Base-by-base conservation (phyloP, 2,888 invertebrate genomes). In the Chrysina gloriosa region DNA sequence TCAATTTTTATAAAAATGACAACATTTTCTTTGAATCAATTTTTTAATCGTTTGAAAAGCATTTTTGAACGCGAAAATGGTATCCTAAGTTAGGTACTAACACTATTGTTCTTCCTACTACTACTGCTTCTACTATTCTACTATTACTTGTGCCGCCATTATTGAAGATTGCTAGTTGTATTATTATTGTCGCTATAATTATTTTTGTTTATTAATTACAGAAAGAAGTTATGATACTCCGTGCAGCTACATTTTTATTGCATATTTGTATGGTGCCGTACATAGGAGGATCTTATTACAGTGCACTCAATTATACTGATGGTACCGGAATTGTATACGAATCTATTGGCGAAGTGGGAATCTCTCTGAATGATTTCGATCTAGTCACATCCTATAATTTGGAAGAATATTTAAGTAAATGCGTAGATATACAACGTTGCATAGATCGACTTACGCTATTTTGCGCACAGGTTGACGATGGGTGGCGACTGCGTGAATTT, bases 341-440 rank as follows among this genome's bases (percentile, higher is more conserved):
- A 36, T n/a, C 34, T n/a, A 23, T 56, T 36, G 56, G 56, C 3
- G 23, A 36, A n/a, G 56, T 36, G n/a, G 36, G 21, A 3, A 36
- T 56, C n/a, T 56, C 34, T 6, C 34, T 56, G 9, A 36, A 56
- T n/a, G 56, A 56, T 16, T 56, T 56, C 7, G 36, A 56, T n/a
- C 21, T 56, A 23, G n/a, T 56, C 6, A 56, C 56, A 23, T 56
- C 21, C 11, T 56, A 56, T 36, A 23, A 56, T 36, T 56, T 56
- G 16, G 19, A 56, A 1, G 9, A 36, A 36, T 56, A 56, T 11
- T 56, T 36, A n/a, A 11, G 1, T 9, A 36, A 56, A n/a, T 36
- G 25, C 11, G 5, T 21, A 6, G 11, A 36, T 0, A 5, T 56
- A n/a, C 1, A 11, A 21, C 0, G 3, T n/a, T 9, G 1, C 2